Evolutionary conservation across 2,797 vertebrate species (phyloP).

Genomic region (Gallinago stenura): DNA sequence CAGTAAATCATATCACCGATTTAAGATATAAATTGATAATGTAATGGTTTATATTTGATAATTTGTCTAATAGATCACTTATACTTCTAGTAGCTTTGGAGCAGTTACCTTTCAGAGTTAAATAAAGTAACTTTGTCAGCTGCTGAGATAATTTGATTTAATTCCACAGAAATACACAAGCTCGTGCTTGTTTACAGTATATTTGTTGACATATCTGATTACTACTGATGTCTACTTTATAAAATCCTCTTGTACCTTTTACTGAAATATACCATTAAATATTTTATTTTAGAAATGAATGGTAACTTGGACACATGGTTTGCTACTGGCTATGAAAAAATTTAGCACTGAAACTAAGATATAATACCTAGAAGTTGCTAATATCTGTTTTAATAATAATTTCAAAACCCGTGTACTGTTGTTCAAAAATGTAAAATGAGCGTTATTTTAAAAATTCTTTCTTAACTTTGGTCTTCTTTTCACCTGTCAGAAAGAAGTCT

Average conservation of each 20-base stretch:
- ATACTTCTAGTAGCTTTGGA: neutral
- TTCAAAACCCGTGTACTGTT: neutral
- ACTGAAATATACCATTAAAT: neutral
- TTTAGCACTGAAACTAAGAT: neutral
- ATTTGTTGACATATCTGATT: conserved; percentile 20
- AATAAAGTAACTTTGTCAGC: neutral
- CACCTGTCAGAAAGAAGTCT: neutral
- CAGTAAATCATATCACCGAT: neutral
- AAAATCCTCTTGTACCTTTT: neutral
- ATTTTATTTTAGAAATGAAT: neutral
- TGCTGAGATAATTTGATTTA: neutral
- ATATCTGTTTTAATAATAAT: neutral
- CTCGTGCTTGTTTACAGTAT: neutral
- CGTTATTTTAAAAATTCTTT: neutral
- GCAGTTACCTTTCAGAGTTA: neutral
- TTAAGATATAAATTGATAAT: neutral
- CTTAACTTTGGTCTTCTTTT: neutral
- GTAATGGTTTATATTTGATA: neutral
- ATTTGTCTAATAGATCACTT: neutral
- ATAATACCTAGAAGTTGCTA: neutral
- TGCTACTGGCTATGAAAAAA: neutral
- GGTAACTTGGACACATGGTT: neutral
- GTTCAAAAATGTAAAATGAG: neutral
- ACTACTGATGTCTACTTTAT: neutral
- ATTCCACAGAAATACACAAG: neutral